Evolutionary conservation across 2,797 vertebrate species (phyloP), one percentile per base, ranked within the genome.

Genomic region (Sebastes oblongus): DNA sequence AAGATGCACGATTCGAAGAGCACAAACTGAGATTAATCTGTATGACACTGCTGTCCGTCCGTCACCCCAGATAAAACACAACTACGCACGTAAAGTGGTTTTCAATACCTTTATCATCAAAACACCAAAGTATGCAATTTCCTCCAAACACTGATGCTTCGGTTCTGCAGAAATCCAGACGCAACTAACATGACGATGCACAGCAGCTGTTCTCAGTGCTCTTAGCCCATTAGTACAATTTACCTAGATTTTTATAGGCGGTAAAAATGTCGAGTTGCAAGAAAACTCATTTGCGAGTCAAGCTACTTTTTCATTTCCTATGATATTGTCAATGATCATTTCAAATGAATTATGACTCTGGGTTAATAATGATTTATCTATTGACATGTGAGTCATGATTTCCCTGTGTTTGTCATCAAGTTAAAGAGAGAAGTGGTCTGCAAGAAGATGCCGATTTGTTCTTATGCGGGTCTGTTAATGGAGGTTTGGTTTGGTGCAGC

Each of bases 71-170:
- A 87, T 77, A 76, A 64, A 76, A 60, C 16, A 12, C 6, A n/a
- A 6, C 30, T 32, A 24, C 0, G 4, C 50, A 55, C 11, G 9
- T 50, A 34, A 4, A 14, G 77, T 11, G 79, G 81, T 82, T 92
- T 87, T 80, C 20, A 39, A 8, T 62, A 85, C 80, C 22, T 50
- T 1, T 3, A 5, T 56, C 20, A 66, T 59, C 29, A 46, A 78
- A 85, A 69, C 29, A 84, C 7, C 24, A 77, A 78, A 50, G 58
- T 10, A 83, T 58, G 59, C 34, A 0, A 67, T 61, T 86, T 91
- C 73, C 70, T 77, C 9, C 22, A 36, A 70, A 66, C 39, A 61
- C 13, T 58, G 4, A 24, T 27, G 22, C 4, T 36, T 52, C 0
- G 16, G 13, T 3, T 5, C 5, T 56, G 6, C 25, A 55, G 8